Percentiles rank a stretch among this genome's conserved stretches.
phyloP scores from a whole-genome alignment of 2,888 invertebrate species.

The Allolobophora icterica region DNA sequence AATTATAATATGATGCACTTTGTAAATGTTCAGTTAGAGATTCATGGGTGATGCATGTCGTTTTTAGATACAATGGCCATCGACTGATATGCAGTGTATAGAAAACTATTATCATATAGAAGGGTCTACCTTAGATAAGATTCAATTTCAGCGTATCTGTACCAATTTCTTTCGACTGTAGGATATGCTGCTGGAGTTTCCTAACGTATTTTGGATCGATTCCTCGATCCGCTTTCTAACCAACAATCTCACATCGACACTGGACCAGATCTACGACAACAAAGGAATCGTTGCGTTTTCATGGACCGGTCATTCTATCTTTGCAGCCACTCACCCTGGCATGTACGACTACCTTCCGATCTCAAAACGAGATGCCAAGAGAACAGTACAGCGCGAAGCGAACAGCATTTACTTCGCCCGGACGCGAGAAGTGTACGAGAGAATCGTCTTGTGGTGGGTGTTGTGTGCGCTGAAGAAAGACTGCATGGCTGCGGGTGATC shows the following conservation, averaged over 20 bases:
- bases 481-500: slow-evolving; percentile 59
- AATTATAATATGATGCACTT: no score
- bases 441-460: slow-evolving; percentile 59
- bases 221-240: slow-evolving; percentile 42
- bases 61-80: no score
- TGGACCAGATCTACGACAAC: slow-evolving; percentile 15
- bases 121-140: no score
- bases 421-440: slow-evolving; percentile 53
- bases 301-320: slow-evolving; percentile 47
- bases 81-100: no score
- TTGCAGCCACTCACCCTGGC: slow-evolving; percentile 55
- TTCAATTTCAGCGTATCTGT: no score
- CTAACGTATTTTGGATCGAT: slow-evolving; percentile 45
- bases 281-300: slow-evolving; percentile 38
- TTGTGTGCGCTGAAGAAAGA: slow-evolving; percentile 60
- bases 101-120: no score
- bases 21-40: no score
- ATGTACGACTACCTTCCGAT: slow-evolving; percentile 60
- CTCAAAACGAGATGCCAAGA: slow-evolving; percentile 52
- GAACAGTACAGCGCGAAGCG: slow-evolving; percentile 54
- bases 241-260: slow-evolving; percentile 27
- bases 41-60: no score
- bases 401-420: slow-evolving; percentile 57
- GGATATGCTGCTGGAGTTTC: slow-evolving; percentile 39
- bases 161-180: not conserved